Percentiles rank a stretch among this genome's conserved stretches.
Conservation (phyloP, 2,888 invertebrate genomes). For the Mamestra brassicae region DNA sequence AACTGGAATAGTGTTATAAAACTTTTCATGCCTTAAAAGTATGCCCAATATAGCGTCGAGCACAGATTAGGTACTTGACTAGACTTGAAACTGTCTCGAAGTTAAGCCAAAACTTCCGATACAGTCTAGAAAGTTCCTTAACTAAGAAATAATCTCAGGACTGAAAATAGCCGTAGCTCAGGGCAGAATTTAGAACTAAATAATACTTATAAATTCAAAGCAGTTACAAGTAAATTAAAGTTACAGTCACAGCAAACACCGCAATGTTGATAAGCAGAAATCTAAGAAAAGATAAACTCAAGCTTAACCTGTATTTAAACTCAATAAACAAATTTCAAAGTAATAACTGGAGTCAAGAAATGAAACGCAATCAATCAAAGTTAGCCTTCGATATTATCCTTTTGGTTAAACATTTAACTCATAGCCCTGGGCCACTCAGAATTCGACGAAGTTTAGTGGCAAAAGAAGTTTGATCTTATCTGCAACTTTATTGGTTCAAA, state of each 20-base stretch:
- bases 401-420: conserved; percentile 58
- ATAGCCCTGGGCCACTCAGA: conserved; percentile 41
- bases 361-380: conserved; percentile 71
- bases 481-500: conserved; percentile 15
- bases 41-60: background rate
- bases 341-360: conserved; percentile 55
- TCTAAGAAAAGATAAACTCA: conserved; percentile 20
- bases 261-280: conserved; percentile 13
- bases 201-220: conserved; percentile 9
- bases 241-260: conserved; percentile 5
- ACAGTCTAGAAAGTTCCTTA: conserved; percentile 27
- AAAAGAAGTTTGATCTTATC: conserved; percentile 37
- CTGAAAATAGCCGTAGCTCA: conserved; percentile 6
- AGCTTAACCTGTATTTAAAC: conserved; percentile 38
- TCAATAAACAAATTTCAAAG: conserved; percentile 55
- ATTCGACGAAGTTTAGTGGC: conserved; percentile 31
- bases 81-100: conserved; percentile 1
- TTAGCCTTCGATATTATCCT: conserved; percentile 67
- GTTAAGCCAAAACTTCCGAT: conserved; percentile 19
- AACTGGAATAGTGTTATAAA: conserved; percentile 6
- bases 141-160: conserved; percentile 29
- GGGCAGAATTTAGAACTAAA: background rate
- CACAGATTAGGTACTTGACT: conserved; percentile 5
- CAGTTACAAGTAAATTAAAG: conserved; percentile 26
- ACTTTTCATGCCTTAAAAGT: background rate